Percentiles rank a stretch among this genome's conserved stretches.
Evolutionary conservation across 2,888 invertebrate species (phyloP).

Genomic region (Spodoptera exigua): DNA sequence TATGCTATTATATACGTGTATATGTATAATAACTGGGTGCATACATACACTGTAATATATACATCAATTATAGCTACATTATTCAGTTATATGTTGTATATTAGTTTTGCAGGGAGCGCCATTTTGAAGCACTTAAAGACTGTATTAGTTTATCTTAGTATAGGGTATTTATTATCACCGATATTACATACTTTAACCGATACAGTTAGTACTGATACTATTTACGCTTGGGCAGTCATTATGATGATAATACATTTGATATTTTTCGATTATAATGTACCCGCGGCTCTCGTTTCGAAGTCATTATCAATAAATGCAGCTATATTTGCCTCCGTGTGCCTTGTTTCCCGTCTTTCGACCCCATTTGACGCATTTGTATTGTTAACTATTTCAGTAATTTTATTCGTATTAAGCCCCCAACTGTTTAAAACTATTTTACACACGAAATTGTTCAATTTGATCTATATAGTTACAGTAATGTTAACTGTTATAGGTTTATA

Average conservation of each 20-base stretch:
- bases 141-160: slow-evolving; percentile 93
- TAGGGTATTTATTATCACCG: slow-evolving; percentile 97
- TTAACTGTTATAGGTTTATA: slow-evolving; percentile 87
- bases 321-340: slow-evolving; percentile 97
- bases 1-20: slow-evolving; percentile 93
- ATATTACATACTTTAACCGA: slow-evolving; percentile 98
- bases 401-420: slow-evolving; percentile 97
- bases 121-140: slow-evolving; percentile 92
- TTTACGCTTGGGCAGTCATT: slow-evolving; percentile 96
- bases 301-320: slow-evolving; percentile 98
- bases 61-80: slow-evolving; percentile 88
- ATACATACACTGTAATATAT: slow-evolving; percentile 91
- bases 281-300: slow-evolving; percentile 96
- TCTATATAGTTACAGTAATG: slow-evolving; percentile 85
- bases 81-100: slow-evolving; percentile 91
- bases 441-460: slow-evolving; percentile 87
- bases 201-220: slow-evolving; percentile 99
- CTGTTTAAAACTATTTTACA: slow-evolving; percentile 91
- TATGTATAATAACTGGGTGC: slow-evolving; percentile 91
- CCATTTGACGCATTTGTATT: slow-evolving; percentile 96
- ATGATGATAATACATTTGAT: slow-evolving; percentile 96
- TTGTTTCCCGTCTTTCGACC: slow-evolving; percentile 96
- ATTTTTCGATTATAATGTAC: slow-evolving; percentile 97
- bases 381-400: slow-evolving; percentile 95
- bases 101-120: slow-evolving; percentile 71